phyloP scores from a whole-genome alignment of 1,140 invertebrate genomes.

The Panagrolaimus sp. region DNA sequence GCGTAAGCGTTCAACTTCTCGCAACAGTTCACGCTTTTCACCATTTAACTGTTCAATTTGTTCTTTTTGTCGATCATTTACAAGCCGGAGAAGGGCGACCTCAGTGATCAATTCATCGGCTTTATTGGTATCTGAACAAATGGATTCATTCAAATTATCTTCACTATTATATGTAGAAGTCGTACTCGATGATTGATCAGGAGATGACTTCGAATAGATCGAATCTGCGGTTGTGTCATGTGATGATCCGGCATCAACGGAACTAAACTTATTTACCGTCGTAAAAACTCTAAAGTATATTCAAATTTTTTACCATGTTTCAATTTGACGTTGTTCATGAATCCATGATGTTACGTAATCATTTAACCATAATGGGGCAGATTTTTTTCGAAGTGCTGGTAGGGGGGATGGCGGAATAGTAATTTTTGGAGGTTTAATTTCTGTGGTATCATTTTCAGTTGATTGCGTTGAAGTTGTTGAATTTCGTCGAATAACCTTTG shows the following conservation, averaged over 20 bases:
- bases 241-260: not conserved
- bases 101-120: not conserved
- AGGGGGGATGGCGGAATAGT: not conserved
- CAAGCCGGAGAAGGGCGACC: conserved; percentile 9
- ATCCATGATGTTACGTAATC: conserved; percentile 22
- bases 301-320: not conserved
- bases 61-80: conserved; percentile 25
- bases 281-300: too few species aligned
- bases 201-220: not conserved
- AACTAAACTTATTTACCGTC: too few species aligned
- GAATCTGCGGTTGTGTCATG: not conserved
- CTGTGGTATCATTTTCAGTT: not conserved
- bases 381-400: not conserved
- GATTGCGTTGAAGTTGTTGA: not conserved
- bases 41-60: conserved; percentile 20
- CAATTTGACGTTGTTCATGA: conserved; percentile 9
- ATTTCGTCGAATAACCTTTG: not conserved
- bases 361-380: conserved; percentile 17
- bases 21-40: conserved; percentile 18
- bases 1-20: conserved; percentile 22
- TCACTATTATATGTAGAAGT: conserved; percentile 16
- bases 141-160: not conserved
- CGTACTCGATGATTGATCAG: conserved; percentile 3
- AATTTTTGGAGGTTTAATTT: not conserved
- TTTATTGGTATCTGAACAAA: conserved; percentile 5